Evolutionary conservation across 2,797 vertebrate species (phyloP), one percentile per base, ranked within the genome.

Genomic region (Mus spretus): DNA sequence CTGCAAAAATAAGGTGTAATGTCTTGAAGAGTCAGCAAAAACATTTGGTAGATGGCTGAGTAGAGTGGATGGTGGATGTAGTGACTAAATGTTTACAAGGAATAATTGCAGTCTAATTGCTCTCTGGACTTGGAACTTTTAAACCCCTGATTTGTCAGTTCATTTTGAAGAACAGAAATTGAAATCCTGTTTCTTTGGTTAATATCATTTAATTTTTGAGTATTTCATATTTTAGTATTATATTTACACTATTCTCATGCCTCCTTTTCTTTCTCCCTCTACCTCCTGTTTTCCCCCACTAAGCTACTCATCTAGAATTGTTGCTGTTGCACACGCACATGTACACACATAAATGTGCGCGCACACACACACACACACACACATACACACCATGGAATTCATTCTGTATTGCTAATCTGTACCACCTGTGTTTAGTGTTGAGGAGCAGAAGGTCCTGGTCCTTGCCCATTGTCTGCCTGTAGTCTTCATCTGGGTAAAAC

Each of bases 101-200:
- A 94, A 91, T 81, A 81, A 92, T 94, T 85, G 59, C 87, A 84
- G 90, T 82, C 28, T 72, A 15, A 19, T 84, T 95, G 28, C 0
- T 59, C 61, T 77, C 40, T 89, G 31, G 10, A 63, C 37, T 95
- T 31, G 44, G 34, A 72, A 37, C 17, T 80, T 93, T 50, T 63
- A 20, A 63, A 59, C 59, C 81, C 0, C 78, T 22, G 61, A 93
- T 63, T 77, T 93, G 22, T 87, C 57, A 47, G 24, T 87, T 37
- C 24, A 47, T 14, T 93, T 94, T 77, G 34, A 90, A 91, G 34
- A 77, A 53, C 6, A 47, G 50, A 77, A 87, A 59, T 26, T 67
- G 17, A 63, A 93, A 80, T 14, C 70, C 26, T 81, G 14, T 1
- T 7, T 7, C 63, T 65, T 47, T 22, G 59, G 6, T 34, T 83